Conservation (phyloP, 2,888 invertebrate genomes). For the Luperina testacea region DNA sequence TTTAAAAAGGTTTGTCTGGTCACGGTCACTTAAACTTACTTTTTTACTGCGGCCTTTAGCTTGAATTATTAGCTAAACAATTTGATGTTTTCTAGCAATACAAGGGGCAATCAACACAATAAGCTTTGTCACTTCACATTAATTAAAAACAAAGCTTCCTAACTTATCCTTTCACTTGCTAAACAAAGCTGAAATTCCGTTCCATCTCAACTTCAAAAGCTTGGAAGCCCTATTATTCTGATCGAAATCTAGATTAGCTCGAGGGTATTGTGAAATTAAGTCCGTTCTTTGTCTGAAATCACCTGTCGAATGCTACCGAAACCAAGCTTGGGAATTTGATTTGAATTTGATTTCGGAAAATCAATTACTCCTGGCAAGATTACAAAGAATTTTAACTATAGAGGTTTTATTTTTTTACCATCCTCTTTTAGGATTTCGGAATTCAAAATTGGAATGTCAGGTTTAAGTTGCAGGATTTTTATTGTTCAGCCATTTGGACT, state of each 20-base stretch:
- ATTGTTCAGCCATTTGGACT: conserved; percentile 41
- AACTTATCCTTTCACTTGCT: conserved; percentile 13
- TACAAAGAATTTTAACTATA: conserved; percentile 39
- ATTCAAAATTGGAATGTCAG: conserved; percentile 44
- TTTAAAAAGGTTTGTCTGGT: not conserved
- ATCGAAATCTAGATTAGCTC: conserved; percentile 65
- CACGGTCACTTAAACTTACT: not conserved
- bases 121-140: conserved; percentile 8
- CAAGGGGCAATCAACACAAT: not conserved
- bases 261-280: conserved; percentile 63
- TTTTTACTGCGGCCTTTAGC: not conserved
- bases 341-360: conserved; percentile 42
- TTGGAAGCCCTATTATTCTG: conserved; percentile 36
- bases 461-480: conserved; percentile 35
- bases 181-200: conserved; percentile 31
- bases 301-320: conserved; percentile 57
- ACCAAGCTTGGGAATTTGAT: conserved; percentile 40
- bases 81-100: not conserved
- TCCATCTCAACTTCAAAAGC: conserved; percentile 27
- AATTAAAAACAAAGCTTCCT: conserved; percentile 28
- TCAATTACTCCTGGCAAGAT: conserved; percentile 46
- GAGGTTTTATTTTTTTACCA: conserved; percentile 27
- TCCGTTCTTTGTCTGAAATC: conserved; percentile 60
- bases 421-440: conserved; percentile 24
- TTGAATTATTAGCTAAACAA: not conserved